phyloP scores from a whole-genome alignment of 2,888 invertebrate species.

The Microplitis deprimator region DNA sequence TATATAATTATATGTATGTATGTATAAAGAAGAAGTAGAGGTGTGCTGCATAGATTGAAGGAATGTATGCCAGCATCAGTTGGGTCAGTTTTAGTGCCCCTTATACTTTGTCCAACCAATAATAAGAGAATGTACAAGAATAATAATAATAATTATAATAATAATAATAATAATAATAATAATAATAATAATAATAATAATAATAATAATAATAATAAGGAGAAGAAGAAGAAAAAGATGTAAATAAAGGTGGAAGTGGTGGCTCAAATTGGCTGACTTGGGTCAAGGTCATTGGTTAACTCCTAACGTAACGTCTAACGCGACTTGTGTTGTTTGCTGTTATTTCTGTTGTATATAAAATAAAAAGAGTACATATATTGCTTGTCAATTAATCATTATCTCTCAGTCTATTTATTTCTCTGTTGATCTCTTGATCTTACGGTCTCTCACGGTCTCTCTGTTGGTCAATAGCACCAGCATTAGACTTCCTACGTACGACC shows the following conservation, averaged over 20 bases:
- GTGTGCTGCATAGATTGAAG: conserved; percentile 41
- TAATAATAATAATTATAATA: no score
- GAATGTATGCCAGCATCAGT: conserved; percentile 62
- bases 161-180: no score
- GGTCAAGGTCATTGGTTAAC: conserved; percentile 62
- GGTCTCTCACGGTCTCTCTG: neutral
- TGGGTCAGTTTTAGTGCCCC: conserved; percentile 51
- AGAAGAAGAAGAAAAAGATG: no score
- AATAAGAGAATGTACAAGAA: no score
- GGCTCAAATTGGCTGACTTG: conserved; percentile 56
- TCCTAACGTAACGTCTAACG: conserved; percentile 32
- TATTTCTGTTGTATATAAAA: conserved; percentile 2
- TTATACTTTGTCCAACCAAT: no score
- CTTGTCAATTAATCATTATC: no score
- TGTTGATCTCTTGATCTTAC: conserved; percentile 22
- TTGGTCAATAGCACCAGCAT: no score
- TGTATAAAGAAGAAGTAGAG: neutral
- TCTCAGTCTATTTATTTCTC: no score
- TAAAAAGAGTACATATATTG: no score
- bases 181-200: no score
- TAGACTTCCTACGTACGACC: conserved; percentile 33
- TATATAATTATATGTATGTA: neutral
- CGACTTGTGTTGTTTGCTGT: conserved; percentile 37
- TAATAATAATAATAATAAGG: no score
- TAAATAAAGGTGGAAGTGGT: conserved; percentile 40